phyloP scores from a whole-genome alignment of 2,888 invertebrate genomes.

The Synanthedon myopaeformis region DNA sequence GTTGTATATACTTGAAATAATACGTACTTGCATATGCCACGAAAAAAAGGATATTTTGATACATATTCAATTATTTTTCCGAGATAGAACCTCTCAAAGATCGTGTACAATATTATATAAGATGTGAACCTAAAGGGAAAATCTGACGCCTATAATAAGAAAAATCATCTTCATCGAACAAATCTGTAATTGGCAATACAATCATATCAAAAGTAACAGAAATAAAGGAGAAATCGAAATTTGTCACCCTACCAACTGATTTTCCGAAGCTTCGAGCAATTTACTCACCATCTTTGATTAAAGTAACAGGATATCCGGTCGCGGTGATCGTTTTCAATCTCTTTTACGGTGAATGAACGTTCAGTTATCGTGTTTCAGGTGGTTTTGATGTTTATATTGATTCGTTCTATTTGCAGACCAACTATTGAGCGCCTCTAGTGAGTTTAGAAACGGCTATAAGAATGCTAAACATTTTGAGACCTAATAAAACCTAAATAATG shows the following conservation, averaged over 20 bases:
- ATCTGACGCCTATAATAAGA: too few species aligned
- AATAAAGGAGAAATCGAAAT: slow-evolving; percentile 40
- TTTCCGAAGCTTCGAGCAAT: slow-evolving; percentile 42
- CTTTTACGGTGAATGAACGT: slow-evolving; percentile 36
- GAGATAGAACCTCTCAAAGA: too few species aligned
- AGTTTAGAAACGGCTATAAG: too few species aligned
- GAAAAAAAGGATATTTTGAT: too few species aligned
- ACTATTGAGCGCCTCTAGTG: too few species aligned
- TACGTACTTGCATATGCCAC: too few species aligned
- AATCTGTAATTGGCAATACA: not conserved
- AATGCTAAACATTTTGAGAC: too few species aligned
- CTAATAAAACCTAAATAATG: too few species aligned
- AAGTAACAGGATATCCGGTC: slow-evolving; percentile 43
- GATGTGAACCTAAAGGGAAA: too few species aligned
- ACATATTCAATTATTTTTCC: too few species aligned
- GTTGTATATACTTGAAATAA: too few species aligned
- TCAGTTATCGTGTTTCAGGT: slow-evolving; percentile 36
- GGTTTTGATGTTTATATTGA: slow-evolving; percentile 34
- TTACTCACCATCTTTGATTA: slow-evolving; percentile 54
- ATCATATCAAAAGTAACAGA: not conserved
- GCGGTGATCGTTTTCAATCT: slow-evolving; percentile 39
- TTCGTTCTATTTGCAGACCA: slow-evolving; percentile 9
- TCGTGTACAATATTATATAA: too few species aligned
- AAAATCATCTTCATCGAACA: not conserved
- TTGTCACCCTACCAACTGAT: slow-evolving; percentile 51